phyloP scores from a whole-genome alignment of 2,888 invertebrate genomes.

The Acleris cristana region DNA sequence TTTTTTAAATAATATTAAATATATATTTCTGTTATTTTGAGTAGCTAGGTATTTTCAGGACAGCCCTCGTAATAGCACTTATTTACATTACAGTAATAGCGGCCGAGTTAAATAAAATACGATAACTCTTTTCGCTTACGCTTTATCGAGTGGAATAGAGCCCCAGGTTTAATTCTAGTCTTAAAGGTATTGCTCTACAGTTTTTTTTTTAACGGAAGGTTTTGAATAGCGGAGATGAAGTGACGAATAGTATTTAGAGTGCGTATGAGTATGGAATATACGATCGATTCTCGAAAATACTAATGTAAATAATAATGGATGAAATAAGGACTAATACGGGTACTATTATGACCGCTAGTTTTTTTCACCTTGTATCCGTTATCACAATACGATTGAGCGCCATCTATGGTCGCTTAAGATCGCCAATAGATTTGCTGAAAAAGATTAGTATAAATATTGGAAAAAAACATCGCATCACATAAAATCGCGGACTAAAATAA shows the following conservation, averaged over 20 bases:
- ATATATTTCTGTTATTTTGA: no score
- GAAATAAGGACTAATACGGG: constrained; percentile 1
- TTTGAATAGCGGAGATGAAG: constrained; percentile 10
- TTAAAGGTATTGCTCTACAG: not conserved
- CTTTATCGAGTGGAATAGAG: not conserved
- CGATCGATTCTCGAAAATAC: no score
- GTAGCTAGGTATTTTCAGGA: no score
- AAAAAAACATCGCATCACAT: not conserved
- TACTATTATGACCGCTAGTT: constrained; percentile 23
- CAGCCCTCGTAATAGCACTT: no score
- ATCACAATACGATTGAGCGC: constrained; percentile 17
- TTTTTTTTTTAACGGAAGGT: not conserved
- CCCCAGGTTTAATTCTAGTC: not conserved
- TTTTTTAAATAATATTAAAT: no score
- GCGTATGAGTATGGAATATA: constrained; percentile 16
- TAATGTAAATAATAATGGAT: not conserved
- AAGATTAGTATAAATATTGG: not conserved
- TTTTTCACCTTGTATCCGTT: constrained; percentile 33
- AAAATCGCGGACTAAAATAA: not conserved
- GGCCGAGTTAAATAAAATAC: no score
- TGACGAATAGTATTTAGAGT: constrained; percentile 1
- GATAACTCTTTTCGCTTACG: no score
- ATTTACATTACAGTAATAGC: no score
- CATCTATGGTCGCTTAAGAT: constrained; percentile 32
- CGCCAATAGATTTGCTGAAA: constrained; percentile 34